Evolutionary conservation across 2,797 vertebrate species (phyloP).

Genomic region (Gephyroberyx darwinii): DNA sequence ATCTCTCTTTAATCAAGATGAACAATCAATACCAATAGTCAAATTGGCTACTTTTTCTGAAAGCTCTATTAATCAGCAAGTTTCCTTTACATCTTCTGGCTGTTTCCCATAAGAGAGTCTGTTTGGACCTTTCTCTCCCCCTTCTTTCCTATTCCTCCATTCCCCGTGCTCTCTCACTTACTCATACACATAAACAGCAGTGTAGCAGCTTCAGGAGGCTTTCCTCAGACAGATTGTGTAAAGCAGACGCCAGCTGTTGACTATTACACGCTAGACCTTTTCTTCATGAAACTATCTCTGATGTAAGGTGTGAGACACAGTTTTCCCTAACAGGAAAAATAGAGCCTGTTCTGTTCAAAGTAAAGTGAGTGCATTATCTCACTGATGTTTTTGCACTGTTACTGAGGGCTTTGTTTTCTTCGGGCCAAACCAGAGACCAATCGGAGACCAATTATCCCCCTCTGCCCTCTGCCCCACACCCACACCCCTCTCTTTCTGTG

Average conservation of each 20-base stretch:
- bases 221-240: slow-evolving; percentile 55
- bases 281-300: slow-evolving; percentile 79
- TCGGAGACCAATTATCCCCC: slow-evolving; percentile 31
- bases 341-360: slow-evolving; percentile 61
- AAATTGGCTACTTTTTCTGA: no score
- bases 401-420: slow-evolving; percentile 60
- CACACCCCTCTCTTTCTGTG: slow-evolving; percentile 42
- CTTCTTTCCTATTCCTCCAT: not conserved
- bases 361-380: slow-evolving; percentile 76
- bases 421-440: slow-evolving; percentile 32
- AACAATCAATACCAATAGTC: not conserved
- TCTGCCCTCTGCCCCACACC: slow-evolving; percentile 25
- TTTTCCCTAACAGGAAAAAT: slow-evolving; percentile 78
- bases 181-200: slow-evolving; percentile 43
- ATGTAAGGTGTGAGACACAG: slow-evolving; percentile 81
- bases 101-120: slow-evolving; percentile 2
- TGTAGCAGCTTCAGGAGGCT: slow-evolving; percentile 43
- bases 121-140: slow-evolving; percentile 7
- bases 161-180: slow-evolving; percentile 37
- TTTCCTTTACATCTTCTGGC: not conserved
- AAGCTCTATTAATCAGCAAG: not conserved
- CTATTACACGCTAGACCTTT: slow-evolving; percentile 77
- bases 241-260: slow-evolving; percentile 76
- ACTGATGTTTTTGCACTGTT: slow-evolving; percentile 64
- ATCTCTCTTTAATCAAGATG: no score